Conservation (phyloP, 1,140 invertebrate genomes). For the Augochlora pura region DNA sequence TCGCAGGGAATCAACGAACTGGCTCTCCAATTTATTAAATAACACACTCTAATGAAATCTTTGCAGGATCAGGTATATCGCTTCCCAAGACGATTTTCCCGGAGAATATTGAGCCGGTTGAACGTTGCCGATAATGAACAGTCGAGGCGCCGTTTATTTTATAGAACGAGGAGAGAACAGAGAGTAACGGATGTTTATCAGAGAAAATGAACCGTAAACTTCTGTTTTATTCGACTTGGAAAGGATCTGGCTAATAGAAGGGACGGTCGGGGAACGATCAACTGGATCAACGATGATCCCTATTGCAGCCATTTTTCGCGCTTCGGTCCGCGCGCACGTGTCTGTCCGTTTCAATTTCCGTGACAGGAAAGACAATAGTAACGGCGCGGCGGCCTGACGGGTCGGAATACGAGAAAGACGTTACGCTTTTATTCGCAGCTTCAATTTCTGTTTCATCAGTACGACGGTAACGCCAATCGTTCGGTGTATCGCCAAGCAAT, state of each 20-base stretch:
- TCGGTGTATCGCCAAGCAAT: no score
- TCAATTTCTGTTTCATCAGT: background rate
- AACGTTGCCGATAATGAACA: no score
- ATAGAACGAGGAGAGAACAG: no score
- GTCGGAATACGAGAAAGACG: background rate
- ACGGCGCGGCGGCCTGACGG: background rate
- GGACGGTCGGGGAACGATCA: background rate
- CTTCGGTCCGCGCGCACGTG: background rate
- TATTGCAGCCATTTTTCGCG: background rate
- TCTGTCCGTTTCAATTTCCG: background rate
- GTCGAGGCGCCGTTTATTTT: no score
- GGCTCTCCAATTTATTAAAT: no score
- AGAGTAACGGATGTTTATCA: background rate
- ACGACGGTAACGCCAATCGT: no score
- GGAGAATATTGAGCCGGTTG: no score
- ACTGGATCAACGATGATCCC: background rate
- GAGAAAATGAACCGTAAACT: background rate
- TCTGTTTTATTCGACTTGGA: background rate
- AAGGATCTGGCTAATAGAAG: background rate
- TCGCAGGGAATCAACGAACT: no score
- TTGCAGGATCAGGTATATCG: no score
- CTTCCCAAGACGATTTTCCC: no score
- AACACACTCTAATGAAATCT: no score
- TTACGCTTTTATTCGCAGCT: background rate
- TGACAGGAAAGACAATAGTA: background rate